Percentiles rank a stretch among this genome's conserved stretches.
These are phyloP conservation scores for Syrrhaptes paradoxus DNA, from an alignment of 2,113 vertebrate species.

Conservation along the genomic window DNA sequence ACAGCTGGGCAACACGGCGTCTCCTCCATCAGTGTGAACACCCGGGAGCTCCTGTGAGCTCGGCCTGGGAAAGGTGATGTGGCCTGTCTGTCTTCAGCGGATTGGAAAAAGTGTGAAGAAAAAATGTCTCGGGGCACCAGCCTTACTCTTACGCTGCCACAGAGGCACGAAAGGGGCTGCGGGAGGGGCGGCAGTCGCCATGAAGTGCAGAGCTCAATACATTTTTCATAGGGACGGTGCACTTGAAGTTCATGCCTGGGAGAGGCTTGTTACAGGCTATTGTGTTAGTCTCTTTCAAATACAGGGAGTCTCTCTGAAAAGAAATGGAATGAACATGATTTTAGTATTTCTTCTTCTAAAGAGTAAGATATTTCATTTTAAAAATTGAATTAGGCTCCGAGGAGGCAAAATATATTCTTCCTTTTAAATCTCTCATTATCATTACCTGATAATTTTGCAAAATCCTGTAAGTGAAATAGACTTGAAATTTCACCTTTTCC, in stretches of 20 bases:
- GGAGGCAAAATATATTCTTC: background rate
- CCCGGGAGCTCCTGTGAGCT: accelerated
- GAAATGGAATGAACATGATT: background rate
- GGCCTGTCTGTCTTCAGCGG: background rate
- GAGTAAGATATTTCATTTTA: background rate
- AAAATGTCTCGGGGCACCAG: background rate
- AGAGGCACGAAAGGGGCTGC: background rate
- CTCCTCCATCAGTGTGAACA: accelerated
- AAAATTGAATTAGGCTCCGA: background rate
- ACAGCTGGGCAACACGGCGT: background rate
- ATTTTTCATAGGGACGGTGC: background rate
- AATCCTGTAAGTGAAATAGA: background rate
- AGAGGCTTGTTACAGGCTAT: background rate
- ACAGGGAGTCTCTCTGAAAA: background rate
- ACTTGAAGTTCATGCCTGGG: background rate
- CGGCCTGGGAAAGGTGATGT: background rate
- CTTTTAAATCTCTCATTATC: background rate
- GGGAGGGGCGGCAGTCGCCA: background rate
- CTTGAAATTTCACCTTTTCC: background rate
- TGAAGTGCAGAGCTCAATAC: background rate
- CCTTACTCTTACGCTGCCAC: background rate
- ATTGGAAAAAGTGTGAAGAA: background rate
- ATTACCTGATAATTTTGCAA: background rate
- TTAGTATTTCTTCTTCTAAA: background rate
- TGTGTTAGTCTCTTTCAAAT: background rate